Conservation (phyloP, 2,113 vertebrate species). For the Xenopus borealis region DNA sequence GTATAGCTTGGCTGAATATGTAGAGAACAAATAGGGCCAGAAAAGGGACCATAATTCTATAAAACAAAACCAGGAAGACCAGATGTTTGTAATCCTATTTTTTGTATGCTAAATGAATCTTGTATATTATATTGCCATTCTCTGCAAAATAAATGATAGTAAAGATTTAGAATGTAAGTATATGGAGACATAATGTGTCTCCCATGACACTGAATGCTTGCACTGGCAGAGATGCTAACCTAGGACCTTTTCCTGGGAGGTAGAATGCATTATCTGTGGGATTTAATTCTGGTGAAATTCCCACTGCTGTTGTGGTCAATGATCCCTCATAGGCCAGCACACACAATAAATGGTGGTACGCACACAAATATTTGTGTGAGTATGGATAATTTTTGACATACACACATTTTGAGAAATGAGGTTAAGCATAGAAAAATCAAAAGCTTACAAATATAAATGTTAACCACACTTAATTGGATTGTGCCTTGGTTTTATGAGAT, state of each 20-base stretch:
- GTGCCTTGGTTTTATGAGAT: too few relatives aligned
- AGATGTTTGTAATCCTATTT: constrained; percentile 6
- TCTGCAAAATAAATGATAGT: neutral
- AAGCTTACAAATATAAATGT: too few relatives aligned
- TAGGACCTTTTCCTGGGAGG: neutral
- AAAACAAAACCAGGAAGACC: neutral
- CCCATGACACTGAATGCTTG: neutral
- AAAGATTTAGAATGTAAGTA: neutral
- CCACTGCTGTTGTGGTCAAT: too few relatives aligned
- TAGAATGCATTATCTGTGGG: neutral
- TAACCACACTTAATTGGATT: too few relatives aligned
- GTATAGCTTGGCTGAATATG: neutral
- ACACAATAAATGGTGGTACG: too few relatives aligned
- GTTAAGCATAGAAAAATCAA: too few relatives aligned
- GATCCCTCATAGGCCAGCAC: too few relatives aligned
- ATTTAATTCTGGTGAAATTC: too few relatives aligned
- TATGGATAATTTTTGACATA: too few relatives aligned
- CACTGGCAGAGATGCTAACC: neutral
- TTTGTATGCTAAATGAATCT: neutral
- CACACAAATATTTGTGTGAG: too few relatives aligned
- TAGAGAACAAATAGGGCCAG: constrained; percentile 1
- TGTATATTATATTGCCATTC: neutral
- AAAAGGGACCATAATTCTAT: neutral
- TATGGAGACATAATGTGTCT: neutral
- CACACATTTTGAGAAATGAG: too few relatives aligned